phyloP scores from a whole-genome alignment of 1,140 invertebrate species.

The Calephelis virginiensis region DNA sequence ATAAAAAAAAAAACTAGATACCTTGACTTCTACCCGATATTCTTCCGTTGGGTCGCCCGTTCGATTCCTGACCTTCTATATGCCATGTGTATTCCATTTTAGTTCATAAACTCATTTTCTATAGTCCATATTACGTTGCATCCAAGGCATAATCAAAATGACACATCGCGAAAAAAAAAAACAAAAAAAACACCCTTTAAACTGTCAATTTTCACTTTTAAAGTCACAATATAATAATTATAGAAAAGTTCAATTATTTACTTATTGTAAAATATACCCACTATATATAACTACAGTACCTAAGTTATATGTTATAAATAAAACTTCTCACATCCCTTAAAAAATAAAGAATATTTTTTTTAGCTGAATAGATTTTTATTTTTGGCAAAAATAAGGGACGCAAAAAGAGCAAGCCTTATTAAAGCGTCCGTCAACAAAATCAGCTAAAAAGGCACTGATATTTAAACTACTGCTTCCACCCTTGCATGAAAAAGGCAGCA shows the following conservation, averaged over 20 bases:
- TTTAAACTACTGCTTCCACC: slow-evolving; percentile 43
- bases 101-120: slow-evolving; percentile 41
- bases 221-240: not conserved
- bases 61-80: slow-evolving; percentile 56
- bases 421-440: slow-evolving; percentile 57
- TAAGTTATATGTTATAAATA: not conserved
- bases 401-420: slow-evolving; percentile 10
- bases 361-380: not conserved
- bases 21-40: slow-evolving; percentile 42
- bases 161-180: slow-evolving; percentile 42
- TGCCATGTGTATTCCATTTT: slow-evolving; percentile 73
- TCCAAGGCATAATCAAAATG: slow-evolving; percentile 47
- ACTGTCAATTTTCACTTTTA: slow-evolving; percentile 5
- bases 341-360: not conserved
- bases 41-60: slow-evolving; percentile 34
- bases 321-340: not conserved
- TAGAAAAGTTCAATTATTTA: slow-evolving; percentile 8
- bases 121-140: slow-evolving; percentile 44
- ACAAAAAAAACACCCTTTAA: not conserved
- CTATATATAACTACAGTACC: not conserved
- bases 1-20: slow-evolving; percentile 3
- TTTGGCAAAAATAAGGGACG: slow-evolving; percentile 16
- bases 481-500: slow-evolving; percentile 47
- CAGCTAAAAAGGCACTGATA: slow-evolving; percentile 64
- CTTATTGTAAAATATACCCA: slow-evolving; percentile 12